Evolutionary conservation across 2,888 invertebrate genomes (phyloP).

Genomic region (Eupithecia insigniata): DNA sequence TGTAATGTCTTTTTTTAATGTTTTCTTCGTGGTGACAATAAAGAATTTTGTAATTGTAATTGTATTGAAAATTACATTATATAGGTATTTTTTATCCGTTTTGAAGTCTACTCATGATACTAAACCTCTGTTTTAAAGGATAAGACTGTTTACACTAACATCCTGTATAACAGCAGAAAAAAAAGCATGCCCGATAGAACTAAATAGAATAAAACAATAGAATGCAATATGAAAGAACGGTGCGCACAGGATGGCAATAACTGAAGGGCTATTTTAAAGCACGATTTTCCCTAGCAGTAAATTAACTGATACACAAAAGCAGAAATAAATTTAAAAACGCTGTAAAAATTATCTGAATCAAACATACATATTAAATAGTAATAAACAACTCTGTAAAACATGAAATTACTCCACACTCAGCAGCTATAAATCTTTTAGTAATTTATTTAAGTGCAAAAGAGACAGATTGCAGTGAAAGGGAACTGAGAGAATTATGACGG

Average conservation of each 20-base stretch:
- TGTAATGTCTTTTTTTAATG: too few relatives aligned
- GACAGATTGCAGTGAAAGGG: conserved; percentile 25
- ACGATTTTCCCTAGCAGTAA: not conserved
- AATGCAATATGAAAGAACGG: not conserved
- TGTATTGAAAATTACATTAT: too few relatives aligned
- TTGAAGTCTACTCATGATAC: too few relatives aligned
- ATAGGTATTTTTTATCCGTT: too few relatives aligned
- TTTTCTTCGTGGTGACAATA: too few relatives aligned
- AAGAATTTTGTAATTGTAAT: too few relatives aligned
- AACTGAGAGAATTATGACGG: conserved; percentile 24
- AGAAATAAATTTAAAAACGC: not conserved
- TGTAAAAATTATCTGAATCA: conserved; percentile 5
- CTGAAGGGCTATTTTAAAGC: not conserved
- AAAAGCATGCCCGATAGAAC: not conserved
- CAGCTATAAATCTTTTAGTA: conserved; percentile 14
- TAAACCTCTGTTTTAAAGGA: too few relatives aligned
- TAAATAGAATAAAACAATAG: not conserved
- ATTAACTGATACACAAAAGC: conserved; percentile 1
- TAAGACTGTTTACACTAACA: too few relatives aligned
- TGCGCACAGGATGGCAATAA: not conserved
- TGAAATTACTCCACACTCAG: conserved; percentile 13
- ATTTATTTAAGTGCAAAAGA: conserved; percentile 22
- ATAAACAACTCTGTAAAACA: conserved; percentile 14
- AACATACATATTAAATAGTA: conserved; percentile 8
- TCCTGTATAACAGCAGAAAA: not conserved